A percentile compares a stretch with the other conserved stretches of the same genome.
Conservation (phyloP, 2,797 vertebrate genomes). For the Sphenopsis melanotis region DNA sequence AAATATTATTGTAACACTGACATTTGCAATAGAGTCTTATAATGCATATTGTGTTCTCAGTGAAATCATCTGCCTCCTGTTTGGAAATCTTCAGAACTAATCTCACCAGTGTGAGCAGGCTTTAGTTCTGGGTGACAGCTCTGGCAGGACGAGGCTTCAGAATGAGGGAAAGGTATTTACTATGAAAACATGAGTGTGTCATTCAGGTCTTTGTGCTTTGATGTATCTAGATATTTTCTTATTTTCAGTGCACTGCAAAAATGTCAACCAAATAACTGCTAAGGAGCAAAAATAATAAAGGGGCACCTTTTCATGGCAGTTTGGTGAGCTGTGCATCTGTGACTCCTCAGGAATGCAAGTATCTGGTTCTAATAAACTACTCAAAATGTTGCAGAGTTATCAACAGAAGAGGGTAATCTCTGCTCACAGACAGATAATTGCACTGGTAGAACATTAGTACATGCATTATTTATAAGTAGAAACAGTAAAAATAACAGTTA, state of each 20-base stretch:
- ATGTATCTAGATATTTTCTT: neutral
- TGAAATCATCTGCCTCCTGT: neutral
- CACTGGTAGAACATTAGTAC: neutral
- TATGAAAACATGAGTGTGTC: neutral
- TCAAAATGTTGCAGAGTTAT: neutral
- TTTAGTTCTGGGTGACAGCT: neutral
- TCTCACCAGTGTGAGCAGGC: neutral
- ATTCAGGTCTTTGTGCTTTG: neutral
- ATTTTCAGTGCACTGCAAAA: neutral
- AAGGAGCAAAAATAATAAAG: neutral
- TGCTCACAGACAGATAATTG: neutral
- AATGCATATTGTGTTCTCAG: neutral
- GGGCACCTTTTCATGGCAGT: neutral
- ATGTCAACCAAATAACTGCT: neutral
- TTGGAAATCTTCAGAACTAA: neutral
- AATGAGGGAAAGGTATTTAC: neutral
- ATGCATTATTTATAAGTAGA: neutral
- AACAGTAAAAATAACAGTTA: neutral
- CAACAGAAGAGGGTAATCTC: neutral
- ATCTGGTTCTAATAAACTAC: neutral
- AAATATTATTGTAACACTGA: neutral
- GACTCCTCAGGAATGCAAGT: neutral
- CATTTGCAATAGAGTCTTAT: neutral
- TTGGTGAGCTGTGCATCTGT: neutral
- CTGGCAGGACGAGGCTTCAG: neutral